Evolutionary conservation across 2,888 invertebrate species (phyloP).

Genomic region (Trissolcus japonicus): DNA sequence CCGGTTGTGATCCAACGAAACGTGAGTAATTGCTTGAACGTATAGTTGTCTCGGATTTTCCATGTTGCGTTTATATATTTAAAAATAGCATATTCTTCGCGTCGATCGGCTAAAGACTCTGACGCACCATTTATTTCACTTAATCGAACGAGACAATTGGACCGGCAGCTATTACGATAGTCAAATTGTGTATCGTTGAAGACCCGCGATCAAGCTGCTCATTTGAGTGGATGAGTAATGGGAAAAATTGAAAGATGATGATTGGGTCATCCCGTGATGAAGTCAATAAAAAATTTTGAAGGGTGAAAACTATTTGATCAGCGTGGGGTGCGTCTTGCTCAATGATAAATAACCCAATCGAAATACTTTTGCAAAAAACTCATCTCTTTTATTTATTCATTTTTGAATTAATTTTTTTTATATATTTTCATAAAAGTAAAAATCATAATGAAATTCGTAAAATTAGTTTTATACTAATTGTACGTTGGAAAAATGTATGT

Average conservation of each 20-base stretch:
- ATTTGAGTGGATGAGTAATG: slow-evolving; percentile 36
- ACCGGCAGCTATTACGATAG: slow-evolving; percentile 31
- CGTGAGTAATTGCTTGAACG: slow-evolving; percentile 37
- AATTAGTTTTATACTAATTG: no score
- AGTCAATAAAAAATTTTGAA: not conserved
- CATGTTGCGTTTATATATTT: slow-evolving; percentile 34
- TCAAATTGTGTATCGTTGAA: slow-evolving; percentile 20
- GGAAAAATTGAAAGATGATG: not conserved
- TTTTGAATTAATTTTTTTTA: no score
- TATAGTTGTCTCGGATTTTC: slow-evolving; percentile 18
- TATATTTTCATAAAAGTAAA: no score
- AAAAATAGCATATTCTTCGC: slow-evolving; percentile 23
- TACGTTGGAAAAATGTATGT: no score
- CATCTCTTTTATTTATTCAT: no score
- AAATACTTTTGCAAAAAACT: not conserved
- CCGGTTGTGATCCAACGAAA: slow-evolving; percentile 57
- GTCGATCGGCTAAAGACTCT: slow-evolving; percentile 14
- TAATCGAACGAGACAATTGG: slow-evolving; percentile 38
- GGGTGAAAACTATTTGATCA: slow-evolving; percentile 1
- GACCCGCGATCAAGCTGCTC: slow-evolving; percentile 30
- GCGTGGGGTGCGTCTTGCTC: not conserved
- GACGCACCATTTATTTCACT: slow-evolving; percentile 39
- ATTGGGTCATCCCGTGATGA: not conserved
- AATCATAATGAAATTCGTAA: no score
- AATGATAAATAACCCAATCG: not conserved